Conservation (phyloP, 37 sponge, comb jelly and placozoan genomes). For the Amphimedon queenslandica region DNA sequence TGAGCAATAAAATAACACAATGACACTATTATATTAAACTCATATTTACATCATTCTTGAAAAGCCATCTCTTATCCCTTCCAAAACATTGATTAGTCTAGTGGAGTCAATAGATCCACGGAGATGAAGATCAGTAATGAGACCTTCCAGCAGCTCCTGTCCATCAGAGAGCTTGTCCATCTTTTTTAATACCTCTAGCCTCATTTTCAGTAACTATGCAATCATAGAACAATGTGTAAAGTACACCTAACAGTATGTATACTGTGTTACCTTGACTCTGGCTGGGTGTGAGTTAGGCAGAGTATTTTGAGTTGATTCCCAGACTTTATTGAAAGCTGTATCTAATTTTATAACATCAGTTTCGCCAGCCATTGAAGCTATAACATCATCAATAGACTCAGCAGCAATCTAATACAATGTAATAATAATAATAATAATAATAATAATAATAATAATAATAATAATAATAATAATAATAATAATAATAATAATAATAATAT, state of each 20-base stretch:
- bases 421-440: neutral
- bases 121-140: too few species aligned
- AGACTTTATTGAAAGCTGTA: neutral
- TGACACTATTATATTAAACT: too few species aligned
- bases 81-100: too few species aligned
- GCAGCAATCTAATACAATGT: neutral
- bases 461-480: neutral
- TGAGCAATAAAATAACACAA: too few species aligned
- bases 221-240: too few species aligned
- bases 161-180: neutral
- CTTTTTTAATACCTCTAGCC: neutral
- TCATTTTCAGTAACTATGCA: too few species aligned
- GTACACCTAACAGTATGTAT: too few species aligned
- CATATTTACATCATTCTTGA: too few species aligned
- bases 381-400: neutral
- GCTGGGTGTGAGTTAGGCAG: slow-evolving; percentile 18
- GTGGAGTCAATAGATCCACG: too few species aligned
- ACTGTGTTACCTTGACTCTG: slow-evolving; percentile 26
- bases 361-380: neutral
- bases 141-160: too few species aligned
- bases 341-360: neutral
- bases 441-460: neutral
- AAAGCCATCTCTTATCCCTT: too few species aligned
- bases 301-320: slow-evolving; percentile 6
- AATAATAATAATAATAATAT: neutral